Conservation (phyloP, 2,797 vertebrate species). For the Microhierax caerulescens region DNA sequence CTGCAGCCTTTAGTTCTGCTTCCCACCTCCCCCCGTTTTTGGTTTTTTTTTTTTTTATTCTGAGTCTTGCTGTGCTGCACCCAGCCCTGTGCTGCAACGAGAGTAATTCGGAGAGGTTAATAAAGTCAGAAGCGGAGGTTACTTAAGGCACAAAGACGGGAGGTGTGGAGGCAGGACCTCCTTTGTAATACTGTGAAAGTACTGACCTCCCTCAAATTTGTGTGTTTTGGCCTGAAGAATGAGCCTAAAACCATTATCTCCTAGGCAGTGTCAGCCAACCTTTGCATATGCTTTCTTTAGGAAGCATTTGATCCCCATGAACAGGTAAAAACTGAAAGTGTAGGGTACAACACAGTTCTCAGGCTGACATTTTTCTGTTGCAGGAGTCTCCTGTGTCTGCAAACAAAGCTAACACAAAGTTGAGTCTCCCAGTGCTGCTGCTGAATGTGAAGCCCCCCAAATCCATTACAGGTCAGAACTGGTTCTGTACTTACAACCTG, state of each 20-base stretch:
- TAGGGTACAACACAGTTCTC: neutral
- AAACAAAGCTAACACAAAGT: conserved; percentile 57
- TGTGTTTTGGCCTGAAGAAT: neutral
- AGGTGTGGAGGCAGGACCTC: neutral
- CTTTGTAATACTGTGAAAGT: neutral
- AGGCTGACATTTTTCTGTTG: neutral
- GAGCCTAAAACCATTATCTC: neutral
- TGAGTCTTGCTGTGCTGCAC: neutral
- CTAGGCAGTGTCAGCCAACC: neutral
- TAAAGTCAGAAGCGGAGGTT: neutral
- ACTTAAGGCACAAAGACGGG: neutral
- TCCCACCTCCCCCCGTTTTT: too few relatives aligned
- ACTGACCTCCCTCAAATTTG: neutral
- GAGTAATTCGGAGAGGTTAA: neutral
- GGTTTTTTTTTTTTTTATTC: neutral
- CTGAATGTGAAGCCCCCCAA: conserved; percentile 80
- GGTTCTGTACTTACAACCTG: neutral
- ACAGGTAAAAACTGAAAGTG: neutral
- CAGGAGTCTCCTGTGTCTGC: conserved; percentile 12
- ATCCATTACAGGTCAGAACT: conserved; percentile 74
- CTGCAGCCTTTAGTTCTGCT: neutral
- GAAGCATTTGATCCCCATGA: neutral
- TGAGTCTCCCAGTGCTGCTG: conserved; percentile 70
- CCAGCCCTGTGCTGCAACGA: neutral
- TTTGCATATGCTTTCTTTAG: neutral